Conservation (phyloP, 2,888 invertebrate genomes). For the Pterostichus niger region DNA sequence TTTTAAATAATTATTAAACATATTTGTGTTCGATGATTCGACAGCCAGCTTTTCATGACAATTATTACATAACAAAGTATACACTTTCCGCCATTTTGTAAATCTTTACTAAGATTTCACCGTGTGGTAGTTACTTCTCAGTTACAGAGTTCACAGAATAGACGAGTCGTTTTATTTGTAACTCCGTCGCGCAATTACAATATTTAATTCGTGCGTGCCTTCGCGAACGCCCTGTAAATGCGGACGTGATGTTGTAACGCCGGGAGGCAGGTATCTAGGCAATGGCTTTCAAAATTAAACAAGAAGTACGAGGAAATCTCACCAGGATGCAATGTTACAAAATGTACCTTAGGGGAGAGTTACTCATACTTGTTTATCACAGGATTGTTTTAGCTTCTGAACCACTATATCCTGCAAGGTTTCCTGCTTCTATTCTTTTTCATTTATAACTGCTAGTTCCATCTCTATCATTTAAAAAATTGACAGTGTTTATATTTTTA, state of each 20-base stretch:
- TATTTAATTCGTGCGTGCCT: constrained; percentile 47
- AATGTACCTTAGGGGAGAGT: background rate
- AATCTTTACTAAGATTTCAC: too few species aligned
- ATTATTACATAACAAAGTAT: background rate
- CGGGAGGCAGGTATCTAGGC: constrained; percentile 10
- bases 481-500: too few species aligned
- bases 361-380: too few species aligned
- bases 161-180: too few species aligned
- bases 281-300: constrained; percentile 17
- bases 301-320: background rate
- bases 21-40: constrained; percentile 10
- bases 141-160: too few species aligned
- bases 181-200: constrained; percentile 22
- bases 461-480: too few species aligned
- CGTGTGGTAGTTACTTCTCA: too few species aligned
- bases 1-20: constrained; percentile 36
- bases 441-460: too few species aligned
- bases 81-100: too few species aligned
- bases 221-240: background rate
- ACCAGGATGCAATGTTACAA: background rate
- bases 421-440: too few species aligned
- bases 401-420: too few species aligned
- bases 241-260: constrained; percentile 7
- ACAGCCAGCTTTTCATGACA: background rate
- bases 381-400: too few species aligned